A percentile compares a stretch with the other conserved stretches of the same genome.
These are phyloP conservation scores for Dryocosmus kuriphilus DNA, from an alignment of 2,888 invertebrate species.

Conservation along the genomic window DNA sequence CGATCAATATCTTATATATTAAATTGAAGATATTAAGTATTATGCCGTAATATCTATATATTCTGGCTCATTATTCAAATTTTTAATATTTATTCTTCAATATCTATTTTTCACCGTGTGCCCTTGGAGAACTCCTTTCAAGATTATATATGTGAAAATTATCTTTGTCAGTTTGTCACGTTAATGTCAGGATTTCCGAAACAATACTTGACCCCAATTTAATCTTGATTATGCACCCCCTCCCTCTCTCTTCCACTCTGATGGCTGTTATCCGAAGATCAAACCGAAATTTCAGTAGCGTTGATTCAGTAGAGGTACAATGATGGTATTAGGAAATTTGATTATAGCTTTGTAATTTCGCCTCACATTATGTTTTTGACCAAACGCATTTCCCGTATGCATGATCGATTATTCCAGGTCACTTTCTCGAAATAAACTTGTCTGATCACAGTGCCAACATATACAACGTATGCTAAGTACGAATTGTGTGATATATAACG, in stretches of 20 bases:
- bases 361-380: neutral
- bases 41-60: too few relatives aligned
- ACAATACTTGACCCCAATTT: neutral
- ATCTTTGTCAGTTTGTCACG: too few relatives aligned
- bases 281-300: neutral
- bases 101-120: too few relatives aligned
- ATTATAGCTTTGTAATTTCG: neutral
- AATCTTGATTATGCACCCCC: neutral
- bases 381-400: neutral
- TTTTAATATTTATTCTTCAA: too few relatives aligned
- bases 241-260: neutral
- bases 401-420: constrained; percentile 37
- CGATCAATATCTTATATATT: too few relatives aligned
- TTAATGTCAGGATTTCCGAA: neutral
- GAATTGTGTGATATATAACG: constrained; percentile 12
- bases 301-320: neutral
- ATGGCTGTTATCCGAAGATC: neutral
- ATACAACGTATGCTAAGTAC: constrained; percentile 27
- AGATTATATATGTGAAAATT: too few relatives aligned
- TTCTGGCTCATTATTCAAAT: too few relatives aligned
- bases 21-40: too few relatives aligned
- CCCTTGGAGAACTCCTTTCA: too few relatives aligned
- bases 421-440: constrained; percentile 40
- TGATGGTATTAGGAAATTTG: neutral
- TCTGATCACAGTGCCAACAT: constrained; percentile 29